Base-by-base conservation (phyloP, 2,797 vertebrate species). In the Cottoperca gobio region DNA sequence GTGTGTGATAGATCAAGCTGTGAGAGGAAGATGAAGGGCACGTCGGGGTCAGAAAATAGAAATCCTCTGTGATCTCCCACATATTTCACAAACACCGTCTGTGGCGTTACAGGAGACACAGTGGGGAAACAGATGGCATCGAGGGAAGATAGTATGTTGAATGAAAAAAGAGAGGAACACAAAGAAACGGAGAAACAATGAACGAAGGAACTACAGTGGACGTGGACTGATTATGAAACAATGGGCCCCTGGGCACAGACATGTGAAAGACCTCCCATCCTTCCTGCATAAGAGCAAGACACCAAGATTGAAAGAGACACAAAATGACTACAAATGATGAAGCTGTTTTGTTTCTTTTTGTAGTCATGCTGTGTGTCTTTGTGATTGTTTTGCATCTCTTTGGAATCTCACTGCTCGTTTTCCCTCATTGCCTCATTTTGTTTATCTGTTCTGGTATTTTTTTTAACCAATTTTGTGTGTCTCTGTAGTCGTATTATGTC, bases 51-150 rank as follows among this genome's bases (percentile, higher is more conserved):
- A 92, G 81, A 85, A 52, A 80, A 86, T 40, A 88, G 89, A 90
- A 88, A 91, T 91, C 88, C 86, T 89, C 83, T 79, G 78, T 91
- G 90, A 91, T 91, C 88, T 79, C 58, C 53, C 43, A 78, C 73
- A 84, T 90, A 86, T 85, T 81, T 84, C 80, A 81, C 86, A 83
- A 79, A 78, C 69, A 78, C 46, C 23, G 52, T 86, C 86, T 75
- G 79, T 40, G 55, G 81, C 42, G 24, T 88, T 82, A 63, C 33
- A 64, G 82, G 61, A 77, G 78, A 79, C 71, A 71, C 70, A 5
- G 37, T 78, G 64, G 16, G 53, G 52, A 79, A 62, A 81, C 67
- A 70, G 85, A 76, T 65, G 72, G 74, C 73, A 35, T 53, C 28
- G 35, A 75, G 64, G 78, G 49, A 70, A 58, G 66, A 74, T 28